Percentiles rank a stretch among this genome's conserved stretches.
phyloP scores from a whole-genome alignment of 2,888 invertebrate species.

The Salticus scenicus region DNA sequence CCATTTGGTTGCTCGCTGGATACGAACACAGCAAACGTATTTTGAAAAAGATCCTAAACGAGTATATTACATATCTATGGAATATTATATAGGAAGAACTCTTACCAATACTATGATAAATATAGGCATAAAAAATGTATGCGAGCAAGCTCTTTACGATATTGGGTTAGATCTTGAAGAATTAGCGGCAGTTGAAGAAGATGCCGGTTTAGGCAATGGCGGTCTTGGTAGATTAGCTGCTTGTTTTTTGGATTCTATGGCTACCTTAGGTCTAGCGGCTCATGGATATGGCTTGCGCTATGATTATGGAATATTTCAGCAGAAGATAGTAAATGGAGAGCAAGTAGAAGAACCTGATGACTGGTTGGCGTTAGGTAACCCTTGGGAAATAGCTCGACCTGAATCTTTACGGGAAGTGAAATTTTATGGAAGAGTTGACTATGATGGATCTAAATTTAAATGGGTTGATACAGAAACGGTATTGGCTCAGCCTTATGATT shows the following conservation, averaged over 20 bases:
- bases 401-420: constrained; percentile 98
- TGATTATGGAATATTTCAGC: constrained; percentile 99
- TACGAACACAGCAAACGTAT: constrained; percentile 99
- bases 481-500: constrained; percentile 99
- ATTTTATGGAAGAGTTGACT: constrained; percentile 95
- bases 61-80: constrained; percentile 97
- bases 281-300: constrained; percentile 99
- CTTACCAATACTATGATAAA: constrained; percentile 99
- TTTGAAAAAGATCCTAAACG: constrained; percentile 99
- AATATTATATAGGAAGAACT: constrained; percentile 99
- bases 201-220: constrained; percentile 98
- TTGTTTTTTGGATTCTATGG: constrained; percentile 99
- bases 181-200: constrained; percentile 96
- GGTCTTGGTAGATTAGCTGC: constrained; percentile 98
- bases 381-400: constrained; percentile 99
- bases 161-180: constrained; percentile 98
- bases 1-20: constrained; percentile 98
- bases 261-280: constrained; percentile 95
- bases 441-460: constrained; percentile 87
- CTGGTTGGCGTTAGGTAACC: constrained; percentile 98
- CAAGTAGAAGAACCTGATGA: constrained; percentile 99
- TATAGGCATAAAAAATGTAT: constrained; percentile 95
- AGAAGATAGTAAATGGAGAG: constrained; percentile 95
- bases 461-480: constrained; percentile 97
- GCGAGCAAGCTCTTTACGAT: constrained; percentile 99